Evolutionary conservation across 2,888 invertebrate genomes (phyloP).

Genomic region (Torymus aiolomorphi): DNA sequence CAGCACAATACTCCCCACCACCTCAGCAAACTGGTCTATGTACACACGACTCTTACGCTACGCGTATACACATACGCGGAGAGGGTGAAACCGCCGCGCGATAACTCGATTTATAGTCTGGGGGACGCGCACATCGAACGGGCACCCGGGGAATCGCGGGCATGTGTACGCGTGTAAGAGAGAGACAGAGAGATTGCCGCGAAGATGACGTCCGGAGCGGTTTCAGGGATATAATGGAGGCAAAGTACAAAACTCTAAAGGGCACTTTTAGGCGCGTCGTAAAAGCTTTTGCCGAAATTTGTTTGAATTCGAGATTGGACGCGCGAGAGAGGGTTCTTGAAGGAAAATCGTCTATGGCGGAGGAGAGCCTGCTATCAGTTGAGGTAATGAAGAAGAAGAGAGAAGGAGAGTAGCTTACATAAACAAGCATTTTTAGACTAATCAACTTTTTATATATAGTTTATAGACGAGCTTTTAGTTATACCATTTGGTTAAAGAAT

Average conservation of each 20-base stretch:
- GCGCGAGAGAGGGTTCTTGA: not conserved
- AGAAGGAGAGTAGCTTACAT: no score
- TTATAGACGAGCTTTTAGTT: no score
- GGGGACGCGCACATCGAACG: conserved; percentile 18
- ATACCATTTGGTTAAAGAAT: no score
- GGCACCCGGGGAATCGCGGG: conserved; percentile 13
- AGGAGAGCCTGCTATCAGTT: no score
- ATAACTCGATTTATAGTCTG: conserved; percentile 51
- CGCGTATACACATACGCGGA: not conserved
- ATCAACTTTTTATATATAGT: no score
- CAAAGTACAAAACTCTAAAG: conserved; percentile 52
- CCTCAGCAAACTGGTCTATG: not conserved
- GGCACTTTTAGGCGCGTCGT: conserved; percentile 37
- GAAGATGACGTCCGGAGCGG: conserved; percentile 16
- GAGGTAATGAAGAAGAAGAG: no score
- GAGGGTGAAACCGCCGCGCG: conserved; percentile 5
- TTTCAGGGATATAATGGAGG: conserved; percentile 40
- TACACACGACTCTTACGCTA: not conserved
- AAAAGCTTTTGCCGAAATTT: conserved; percentile 42
- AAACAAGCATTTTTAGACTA: no score
- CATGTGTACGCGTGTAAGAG: not conserved
- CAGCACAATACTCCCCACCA: no score
- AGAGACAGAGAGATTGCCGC: conserved; percentile 3
- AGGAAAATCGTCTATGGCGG: no score
- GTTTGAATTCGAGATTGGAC: conserved; percentile 29